Evolutionary conservation across 1,140 invertebrate genomes (phyloP), one percentile per base, ranked within the genome.

Genomic region (Parasteatoda tepidariorum): DNA sequence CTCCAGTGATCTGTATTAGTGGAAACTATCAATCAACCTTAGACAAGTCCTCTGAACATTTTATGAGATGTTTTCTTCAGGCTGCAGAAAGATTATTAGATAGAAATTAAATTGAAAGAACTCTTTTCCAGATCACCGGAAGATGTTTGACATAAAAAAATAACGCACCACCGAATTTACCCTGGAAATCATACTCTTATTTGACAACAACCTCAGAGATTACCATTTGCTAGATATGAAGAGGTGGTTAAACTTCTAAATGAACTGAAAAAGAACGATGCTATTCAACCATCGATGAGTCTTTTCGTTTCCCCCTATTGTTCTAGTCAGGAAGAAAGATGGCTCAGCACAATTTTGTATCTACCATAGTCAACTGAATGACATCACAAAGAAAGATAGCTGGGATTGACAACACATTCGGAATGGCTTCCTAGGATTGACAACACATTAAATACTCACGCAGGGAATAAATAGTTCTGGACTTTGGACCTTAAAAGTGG

Each of bases 321-420:
- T 91, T 0, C 83, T 92, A 24, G 88, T 89, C 0, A 81, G 79
- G 74, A 92, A 92, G 84, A 89, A 89, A 78, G 87, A 91, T 88
- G 87, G 57, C 62, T 86, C 31, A 84, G 13, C 5, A 5, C 38
- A 89, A 81, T 84, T 91, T 83, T 90, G 88, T 84, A 82, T 91
- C 0, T 90, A 92, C 85, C 92, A 88, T 85, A 38, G 90, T 28
- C 38, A 70, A 22, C 66, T 92, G 26, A 92, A 92, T 85, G 7
- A n/a, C 75, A 87, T 75, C 0, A 91, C 4, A 2, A 48, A 48
- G 0, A 86, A 87, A 76, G 90, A 92, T 85, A 87, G 84, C 62
- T 85, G n/a, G n/a, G n/a, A n/a, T n/a, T n/a, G n/a, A n/a, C n/a
- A n/a, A n/a, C n/a, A n/a, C n/a, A n/a, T n/a, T n/a, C n/a, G n/a